Percentiles rank a stretch among this genome's conserved stretches.
phyloP scores from a whole-genome alignment of 2,797 vertebrate genomes.

The Pterois miles region DNA sequence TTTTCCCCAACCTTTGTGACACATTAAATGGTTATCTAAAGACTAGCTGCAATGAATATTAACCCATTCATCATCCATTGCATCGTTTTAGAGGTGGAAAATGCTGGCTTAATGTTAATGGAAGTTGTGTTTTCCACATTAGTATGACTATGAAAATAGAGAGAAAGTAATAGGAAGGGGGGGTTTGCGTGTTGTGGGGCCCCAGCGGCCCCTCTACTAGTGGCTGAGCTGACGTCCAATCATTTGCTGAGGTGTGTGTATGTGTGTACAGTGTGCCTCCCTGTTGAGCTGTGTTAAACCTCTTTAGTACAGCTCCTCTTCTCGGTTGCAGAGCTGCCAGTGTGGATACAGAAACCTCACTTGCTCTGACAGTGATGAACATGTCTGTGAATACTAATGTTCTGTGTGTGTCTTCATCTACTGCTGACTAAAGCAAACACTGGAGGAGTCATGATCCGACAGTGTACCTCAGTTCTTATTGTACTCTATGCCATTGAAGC shows the following conservation, averaged over 20 bases:
- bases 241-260: neutral
- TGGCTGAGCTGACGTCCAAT: slow-evolving; percentile 12
- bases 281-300: slow-evolving; percentile 38
- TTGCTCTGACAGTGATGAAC: slow-evolving; percentile 38
- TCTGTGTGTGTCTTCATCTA: slow-evolving; percentile 24
- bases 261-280: slow-evolving; percentile 7
- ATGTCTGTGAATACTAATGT: slow-evolving; percentile 55
- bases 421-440: slow-evolving; percentile 13
- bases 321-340: slow-evolving; percentile 26
- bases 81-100: neutral
- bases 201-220: neutral
- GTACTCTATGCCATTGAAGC: neutral
- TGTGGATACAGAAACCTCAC: slow-evolving; percentile 39
- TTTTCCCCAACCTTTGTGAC: neutral
- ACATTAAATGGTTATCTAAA: neutral
- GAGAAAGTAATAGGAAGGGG: neutral
- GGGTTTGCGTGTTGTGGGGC: neutral
- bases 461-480: neutral
- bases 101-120: neutral
- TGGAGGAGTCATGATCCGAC: neutral
- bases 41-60: neutral
- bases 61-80: no score
- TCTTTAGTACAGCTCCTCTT: slow-evolving; percentile 41
- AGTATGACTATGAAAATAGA: neutral
- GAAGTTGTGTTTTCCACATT: neutral